Conservation (phyloP, 2,888 invertebrate species). For the Heliconius ismenius region DNA sequence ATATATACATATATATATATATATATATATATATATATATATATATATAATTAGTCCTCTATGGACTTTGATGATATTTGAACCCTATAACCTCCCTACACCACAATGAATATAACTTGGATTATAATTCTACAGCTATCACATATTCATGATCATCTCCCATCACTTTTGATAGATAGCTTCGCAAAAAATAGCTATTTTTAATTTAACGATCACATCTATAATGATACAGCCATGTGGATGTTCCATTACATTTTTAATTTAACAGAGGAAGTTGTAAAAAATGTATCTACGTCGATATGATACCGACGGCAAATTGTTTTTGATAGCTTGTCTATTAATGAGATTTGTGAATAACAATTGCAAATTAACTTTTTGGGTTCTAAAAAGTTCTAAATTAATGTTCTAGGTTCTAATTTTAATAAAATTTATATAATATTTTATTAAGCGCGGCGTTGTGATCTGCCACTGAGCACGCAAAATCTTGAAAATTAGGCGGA, state of each 20-base stretch:
- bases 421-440: neutral
- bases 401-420: neutral
- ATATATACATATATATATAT: too few species aligned
- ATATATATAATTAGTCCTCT: too few species aligned
- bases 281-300: slow-evolving; percentile 8
- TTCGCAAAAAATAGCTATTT: slow-evolving; percentile 22
- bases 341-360: slow-evolving; percentile 4
- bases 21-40: too few species aligned
- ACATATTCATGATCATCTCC: slow-evolving; percentile 1
- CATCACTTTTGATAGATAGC: slow-evolving; percentile 18
- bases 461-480: too few species aligned
- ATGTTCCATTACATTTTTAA: slow-evolving; percentile 23
- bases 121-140: slow-evolving; percentile 10
- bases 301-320: slow-evolving; percentile 5
- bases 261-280: slow-evolving; percentile 27
- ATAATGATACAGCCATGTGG: slow-evolving; percentile 22
- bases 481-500: too few species aligned
- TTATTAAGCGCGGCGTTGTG: too few species aligned
- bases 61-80: too few species aligned
- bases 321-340: slow-evolving; percentile 9
- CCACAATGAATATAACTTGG: neutral
- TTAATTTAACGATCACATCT: slow-evolving; percentile 24
- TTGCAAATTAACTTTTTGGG: neutral
- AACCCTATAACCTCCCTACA: too few species aligned
- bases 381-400: neutral